phyloP scores from a whole-genome alignment of 1,140 invertebrate genomes.

The Harlomillsia oculata region DNA sequence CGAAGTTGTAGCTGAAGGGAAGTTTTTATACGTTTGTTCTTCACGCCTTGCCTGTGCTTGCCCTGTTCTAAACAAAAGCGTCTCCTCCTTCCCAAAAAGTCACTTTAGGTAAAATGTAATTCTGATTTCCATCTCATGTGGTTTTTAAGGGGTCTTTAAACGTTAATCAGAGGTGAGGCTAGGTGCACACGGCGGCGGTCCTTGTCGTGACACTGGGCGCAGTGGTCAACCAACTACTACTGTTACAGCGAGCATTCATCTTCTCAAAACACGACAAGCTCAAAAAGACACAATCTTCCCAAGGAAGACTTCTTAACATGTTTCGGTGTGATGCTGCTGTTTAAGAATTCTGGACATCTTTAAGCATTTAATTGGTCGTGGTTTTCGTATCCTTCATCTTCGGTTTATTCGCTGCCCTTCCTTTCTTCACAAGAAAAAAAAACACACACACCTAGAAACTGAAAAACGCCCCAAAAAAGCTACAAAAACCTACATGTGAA shows the following conservation, averaged over 20 bases:
- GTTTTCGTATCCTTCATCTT: no score
- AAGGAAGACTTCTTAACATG: background rate
- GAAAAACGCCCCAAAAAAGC: no score
- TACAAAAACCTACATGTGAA: no score
- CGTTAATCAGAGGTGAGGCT: slow-evolving; percentile 3
- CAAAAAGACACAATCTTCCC: background rate
- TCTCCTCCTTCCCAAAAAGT: background rate
- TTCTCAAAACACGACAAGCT: background rate
- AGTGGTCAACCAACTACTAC: slow-evolving; percentile 5
- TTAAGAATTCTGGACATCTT: slow-evolving; percentile 24
- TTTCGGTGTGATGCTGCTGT: slow-evolving; percentile 3
- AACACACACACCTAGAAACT: no score
- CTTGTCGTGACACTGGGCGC: background rate
- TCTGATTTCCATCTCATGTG: background rate
- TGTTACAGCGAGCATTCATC: slow-evolving; percentile 1
- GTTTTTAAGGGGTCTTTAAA: background rate
- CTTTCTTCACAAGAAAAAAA: no score
- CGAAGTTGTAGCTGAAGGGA: background rate
- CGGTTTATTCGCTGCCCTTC: no score
- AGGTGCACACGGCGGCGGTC: background rate
- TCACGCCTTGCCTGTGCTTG: background rate
- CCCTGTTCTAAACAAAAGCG: background rate
- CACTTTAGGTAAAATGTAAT: background rate
- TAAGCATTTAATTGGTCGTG: slow-evolving; percentile 19
- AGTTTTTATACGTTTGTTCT: background rate